phyloP scores from a whole-genome alignment of 1,140 invertebrate species.

The Eufriesea mexicana region DNA sequence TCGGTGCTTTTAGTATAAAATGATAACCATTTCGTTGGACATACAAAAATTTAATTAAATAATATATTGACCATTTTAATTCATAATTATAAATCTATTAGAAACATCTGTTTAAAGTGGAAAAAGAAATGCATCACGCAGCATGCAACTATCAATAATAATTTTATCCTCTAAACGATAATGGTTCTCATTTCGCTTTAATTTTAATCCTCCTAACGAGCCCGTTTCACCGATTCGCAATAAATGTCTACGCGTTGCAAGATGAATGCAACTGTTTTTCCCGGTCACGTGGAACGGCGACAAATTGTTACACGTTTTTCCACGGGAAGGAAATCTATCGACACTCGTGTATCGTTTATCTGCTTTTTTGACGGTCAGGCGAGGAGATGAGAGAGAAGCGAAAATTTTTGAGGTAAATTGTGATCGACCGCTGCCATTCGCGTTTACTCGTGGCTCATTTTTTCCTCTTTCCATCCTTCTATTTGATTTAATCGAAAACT shows the following conservation, averaged over 20 bases:
- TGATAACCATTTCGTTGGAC: too few relatives aligned
- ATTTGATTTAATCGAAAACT: slow-evolving; percentile 1
- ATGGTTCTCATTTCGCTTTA: too few relatives aligned
- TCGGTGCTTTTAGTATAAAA: too few relatives aligned
- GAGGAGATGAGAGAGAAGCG: too few relatives aligned
- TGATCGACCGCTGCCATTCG: slow-evolving; percentile 1
- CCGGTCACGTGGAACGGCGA: background rate
- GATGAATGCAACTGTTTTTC: background rate
- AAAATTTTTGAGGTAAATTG: slow-evolving; percentile 6
- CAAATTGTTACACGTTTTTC: background rate
- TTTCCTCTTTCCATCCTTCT: background rate
- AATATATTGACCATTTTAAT: too few relatives aligned
- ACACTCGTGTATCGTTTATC: slow-evolving; percentile 6
- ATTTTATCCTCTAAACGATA: too few relatives aligned
- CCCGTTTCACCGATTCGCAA: background rate
- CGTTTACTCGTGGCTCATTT: background rate
- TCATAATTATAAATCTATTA: too few relatives aligned
- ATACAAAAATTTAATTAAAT: too few relatives aligned
- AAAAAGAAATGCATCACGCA: too few relatives aligned
- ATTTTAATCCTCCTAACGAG: background rate
- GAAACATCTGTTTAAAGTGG: too few relatives aligned
- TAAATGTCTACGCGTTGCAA: background rate
- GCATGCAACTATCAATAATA: background rate
- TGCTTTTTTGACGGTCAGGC: background rate
- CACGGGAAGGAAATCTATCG: slow-evolving; percentile 1